phyloP scores from a whole-genome alignment of 2,888 invertebrate genomes.

The Melanargia galathea region DNA sequence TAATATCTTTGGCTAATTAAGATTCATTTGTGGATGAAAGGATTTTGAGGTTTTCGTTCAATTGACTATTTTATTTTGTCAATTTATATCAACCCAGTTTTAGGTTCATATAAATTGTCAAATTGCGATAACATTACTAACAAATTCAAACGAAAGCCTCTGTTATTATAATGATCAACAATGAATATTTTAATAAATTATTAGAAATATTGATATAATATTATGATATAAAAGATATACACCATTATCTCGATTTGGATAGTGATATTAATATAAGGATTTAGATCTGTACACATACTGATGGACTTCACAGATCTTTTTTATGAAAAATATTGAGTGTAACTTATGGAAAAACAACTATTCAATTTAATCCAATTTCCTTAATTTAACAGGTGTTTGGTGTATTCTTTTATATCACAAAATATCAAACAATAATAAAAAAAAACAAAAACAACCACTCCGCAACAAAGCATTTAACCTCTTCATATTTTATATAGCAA shows the following conservation, averaged over 20 bases:
- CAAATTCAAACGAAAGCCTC: constrained; percentile 24
- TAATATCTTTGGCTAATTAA: constrained; percentile 70
- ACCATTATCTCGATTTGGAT: too few species aligned
- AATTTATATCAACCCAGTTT: not conserved
- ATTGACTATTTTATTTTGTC: constrained; percentile 17
- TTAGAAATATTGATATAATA: constrained; percentile 43
- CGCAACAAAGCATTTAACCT: constrained; percentile 46
- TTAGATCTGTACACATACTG: too few species aligned
- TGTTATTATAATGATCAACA: constrained; percentile 51
- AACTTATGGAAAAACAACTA: too few species aligned
- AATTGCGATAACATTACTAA: not conserved
- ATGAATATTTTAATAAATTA: constrained; percentile 53
- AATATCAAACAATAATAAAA: constrained; percentile 29
- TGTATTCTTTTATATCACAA: not conserved
- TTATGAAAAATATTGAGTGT: too few species aligned
- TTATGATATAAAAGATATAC: not conserved
- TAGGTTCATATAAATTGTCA: not conserved
- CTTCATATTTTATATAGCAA: constrained; percentile 18
- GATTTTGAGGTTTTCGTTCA: constrained; percentile 22
- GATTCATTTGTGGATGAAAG: constrained; percentile 53
- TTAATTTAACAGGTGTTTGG: not conserved
- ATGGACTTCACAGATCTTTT: too few species aligned
- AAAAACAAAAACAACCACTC: constrained; percentile 57
- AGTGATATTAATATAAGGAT: too few species aligned
- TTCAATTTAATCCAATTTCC: not conserved